Conservation (phyloP, 2,888 invertebrate species). For the Ormyrus pomaceus region DNA sequence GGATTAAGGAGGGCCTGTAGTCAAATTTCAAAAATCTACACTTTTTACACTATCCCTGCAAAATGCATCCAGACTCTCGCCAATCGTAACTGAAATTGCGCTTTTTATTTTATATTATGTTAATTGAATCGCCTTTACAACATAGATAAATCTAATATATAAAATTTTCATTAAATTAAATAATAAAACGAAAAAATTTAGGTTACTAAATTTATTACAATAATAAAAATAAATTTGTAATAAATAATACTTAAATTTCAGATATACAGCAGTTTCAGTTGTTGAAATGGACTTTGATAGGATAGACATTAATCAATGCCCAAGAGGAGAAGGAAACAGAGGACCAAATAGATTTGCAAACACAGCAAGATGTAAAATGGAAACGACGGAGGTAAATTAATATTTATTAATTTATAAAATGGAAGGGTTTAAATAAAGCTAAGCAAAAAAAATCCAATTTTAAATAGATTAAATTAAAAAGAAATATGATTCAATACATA, state of each 20-base stretch:
- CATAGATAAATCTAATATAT: background rate
- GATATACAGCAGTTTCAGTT: conserved; percentile 93
- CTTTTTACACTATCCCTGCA: conserved; percentile 43
- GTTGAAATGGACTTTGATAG: conserved; percentile 97
- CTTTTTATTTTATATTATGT: conserved; percentile 11
- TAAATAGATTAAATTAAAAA: background rate
- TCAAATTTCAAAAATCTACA: conserved; percentile 56
- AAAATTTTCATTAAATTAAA: background rate
- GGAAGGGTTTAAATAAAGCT: background rate
- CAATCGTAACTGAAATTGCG: background rate
- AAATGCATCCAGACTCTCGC: conserved; percentile 15
- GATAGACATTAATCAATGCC: conserved; percentile 98
- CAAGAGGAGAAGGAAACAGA: conserved; percentile 90
- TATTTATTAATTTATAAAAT: conserved; percentile 5
- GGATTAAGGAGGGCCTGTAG: conserved; percentile 57
- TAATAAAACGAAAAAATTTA: background rate
- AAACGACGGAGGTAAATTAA: conserved; percentile 86
- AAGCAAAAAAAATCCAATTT: background rate
- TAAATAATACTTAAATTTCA: conserved; percentile 67
- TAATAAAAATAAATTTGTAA: background rate
- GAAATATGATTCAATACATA: background rate
- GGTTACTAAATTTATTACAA: conserved; percentile 5
- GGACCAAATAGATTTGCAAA: conserved; percentile 92
- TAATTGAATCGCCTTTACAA: background rate
- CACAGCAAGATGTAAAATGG: conserved; percentile 93